Conservation (phyloP, 2,888 invertebrate species). For the Mythimna pallens region DNA sequence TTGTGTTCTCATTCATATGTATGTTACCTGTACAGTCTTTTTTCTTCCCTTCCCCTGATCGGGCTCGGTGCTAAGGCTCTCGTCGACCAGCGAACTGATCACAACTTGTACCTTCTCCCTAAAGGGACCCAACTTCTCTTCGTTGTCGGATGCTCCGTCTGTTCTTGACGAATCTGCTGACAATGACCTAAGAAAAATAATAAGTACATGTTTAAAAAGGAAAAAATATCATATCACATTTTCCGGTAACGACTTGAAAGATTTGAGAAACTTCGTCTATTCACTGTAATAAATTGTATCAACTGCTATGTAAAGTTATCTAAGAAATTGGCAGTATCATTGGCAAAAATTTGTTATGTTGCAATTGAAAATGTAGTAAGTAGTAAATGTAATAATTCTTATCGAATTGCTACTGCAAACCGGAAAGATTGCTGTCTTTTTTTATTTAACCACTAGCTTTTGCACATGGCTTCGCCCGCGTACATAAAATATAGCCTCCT, state of each 20-base stretch:
- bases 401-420: not conserved
- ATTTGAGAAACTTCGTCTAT: constrained; percentile 1
- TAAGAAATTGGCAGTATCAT: constrained; percentile 20
- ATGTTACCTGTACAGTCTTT: constrained; percentile 92
- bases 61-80: constrained; percentile 92
- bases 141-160: constrained; percentile 90
- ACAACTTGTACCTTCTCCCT: constrained; percentile 91
- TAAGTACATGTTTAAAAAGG: not conserved
- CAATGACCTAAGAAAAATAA: constrained; percentile 70
- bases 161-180: constrained; percentile 88
- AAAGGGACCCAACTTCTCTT: constrained; percentile 91
- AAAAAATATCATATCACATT: not conserved
- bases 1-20: not conserved
- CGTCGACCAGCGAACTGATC: constrained; percentile 91
- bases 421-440: too few relatives aligned
- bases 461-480: too few relatives aligned
- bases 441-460: too few relatives aligned
- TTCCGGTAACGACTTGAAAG: not conserved
- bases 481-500: too few relatives aligned
- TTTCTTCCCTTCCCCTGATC: constrained; percentile 93
- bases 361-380: not conserved
- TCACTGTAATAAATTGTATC: constrained; percentile 9
- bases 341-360: constrained; percentile 9
- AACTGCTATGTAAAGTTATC: constrained; percentile 3
- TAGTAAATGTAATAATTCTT: not conserved